phyloP scores from a whole-genome alignment of 2,797 vertebrate genomes.

The Myiothlypis chrysogaster region DNA sequence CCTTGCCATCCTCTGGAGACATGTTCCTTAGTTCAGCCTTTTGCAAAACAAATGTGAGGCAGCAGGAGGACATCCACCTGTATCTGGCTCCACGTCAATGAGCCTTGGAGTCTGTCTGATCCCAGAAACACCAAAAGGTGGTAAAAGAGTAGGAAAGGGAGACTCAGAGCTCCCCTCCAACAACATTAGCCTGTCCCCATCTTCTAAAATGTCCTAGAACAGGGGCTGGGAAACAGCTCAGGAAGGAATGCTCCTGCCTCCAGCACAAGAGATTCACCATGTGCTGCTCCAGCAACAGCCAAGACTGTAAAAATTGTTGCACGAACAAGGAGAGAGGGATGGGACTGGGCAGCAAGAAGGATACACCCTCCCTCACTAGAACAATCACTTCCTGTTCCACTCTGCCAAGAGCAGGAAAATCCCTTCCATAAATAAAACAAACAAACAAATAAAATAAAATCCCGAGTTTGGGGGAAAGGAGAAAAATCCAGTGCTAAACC shows the following conservation, averaged over 20 bases:
- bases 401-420: slow-evolving; percentile 16
- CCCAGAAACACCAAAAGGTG: not conserved
- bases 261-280: not conserved
- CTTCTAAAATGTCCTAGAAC: not conserved
- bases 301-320: not conserved
- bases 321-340: not conserved
- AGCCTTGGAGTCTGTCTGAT: not conserved
- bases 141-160: not conserved
- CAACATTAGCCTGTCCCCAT: not conserved
- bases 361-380: not conserved
- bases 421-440: slow-evolving; percentile 27
- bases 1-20: not conserved
- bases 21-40: not conserved
- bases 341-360: not conserved
- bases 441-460: not conserved
- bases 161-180: not conserved
- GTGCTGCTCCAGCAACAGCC: not conserved
- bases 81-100: not conserved
- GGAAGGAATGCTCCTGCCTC: not conserved
- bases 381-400: not conserved
- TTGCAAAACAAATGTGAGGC: not conserved
- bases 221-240: not conserved
- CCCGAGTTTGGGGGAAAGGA: not conserved
- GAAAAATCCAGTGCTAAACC: not conserved
- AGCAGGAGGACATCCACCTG: not conserved